Conservation (phyloP, 2,797 vertebrate genomes). For the Helicolenus hilgendorfi region DNA sequence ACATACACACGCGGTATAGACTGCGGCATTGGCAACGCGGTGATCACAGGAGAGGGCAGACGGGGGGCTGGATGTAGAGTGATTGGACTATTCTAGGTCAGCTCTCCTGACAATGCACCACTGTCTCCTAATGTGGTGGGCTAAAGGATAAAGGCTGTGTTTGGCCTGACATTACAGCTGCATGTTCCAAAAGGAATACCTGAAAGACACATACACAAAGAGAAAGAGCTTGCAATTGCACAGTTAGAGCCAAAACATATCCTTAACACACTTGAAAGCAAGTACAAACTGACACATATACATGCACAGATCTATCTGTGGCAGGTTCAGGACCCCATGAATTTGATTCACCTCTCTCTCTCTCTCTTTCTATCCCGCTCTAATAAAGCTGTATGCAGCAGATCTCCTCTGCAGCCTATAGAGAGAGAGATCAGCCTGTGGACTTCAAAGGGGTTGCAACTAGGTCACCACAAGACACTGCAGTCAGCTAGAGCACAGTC, state of each 20-base stretch:
- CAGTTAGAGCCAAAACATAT: background rate
- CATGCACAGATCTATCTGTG: background rate
- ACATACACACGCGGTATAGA: constrained; percentile 64
- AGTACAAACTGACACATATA: constrained; percentile 2
- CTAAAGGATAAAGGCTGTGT: constrained; percentile 86
- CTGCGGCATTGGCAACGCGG: constrained; percentile 85
- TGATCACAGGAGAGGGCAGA: constrained; percentile 89
- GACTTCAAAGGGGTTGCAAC: constrained; percentile 93
- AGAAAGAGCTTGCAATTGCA: background rate
- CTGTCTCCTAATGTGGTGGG: constrained; percentile 86
- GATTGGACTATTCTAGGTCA: constrained; percentile 93
- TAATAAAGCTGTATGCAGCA: constrained; percentile 86
- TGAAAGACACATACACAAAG: constrained; percentile 30
- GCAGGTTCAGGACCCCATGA: constrained; percentile 44
- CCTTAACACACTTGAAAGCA: background rate
- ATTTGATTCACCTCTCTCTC: constrained; percentile 54
- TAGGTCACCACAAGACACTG: constrained; percentile 90
- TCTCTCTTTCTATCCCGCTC: constrained; percentile 36
- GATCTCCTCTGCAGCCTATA: constrained; percentile 83
- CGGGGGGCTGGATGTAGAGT: constrained; percentile 87
- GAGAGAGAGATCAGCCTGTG: constrained; percentile 88
- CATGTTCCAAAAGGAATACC: constrained; percentile 74
- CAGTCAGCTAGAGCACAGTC: constrained; percentile 84
- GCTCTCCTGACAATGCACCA: constrained; percentile 90
- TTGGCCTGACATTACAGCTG: constrained; percentile 82